Evolutionary conservation across 1,140 invertebrate species (phyloP).

Genomic region (Drosophila malerkotliana): DNA sequence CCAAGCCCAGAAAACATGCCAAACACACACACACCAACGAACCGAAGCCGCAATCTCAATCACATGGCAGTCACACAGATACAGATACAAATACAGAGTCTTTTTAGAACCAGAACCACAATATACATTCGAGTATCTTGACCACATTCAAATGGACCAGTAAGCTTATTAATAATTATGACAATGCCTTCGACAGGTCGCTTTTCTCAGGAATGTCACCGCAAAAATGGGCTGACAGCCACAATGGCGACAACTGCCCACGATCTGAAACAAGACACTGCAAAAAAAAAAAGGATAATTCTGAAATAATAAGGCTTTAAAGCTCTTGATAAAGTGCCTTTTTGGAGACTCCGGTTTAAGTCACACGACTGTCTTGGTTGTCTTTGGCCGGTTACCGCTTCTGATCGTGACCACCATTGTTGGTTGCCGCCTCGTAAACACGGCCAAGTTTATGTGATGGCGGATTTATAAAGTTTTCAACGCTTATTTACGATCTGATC

Average conservation of each 20-base stretch:
- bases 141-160: constrained; percentile 66
- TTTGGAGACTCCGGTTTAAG: no score
- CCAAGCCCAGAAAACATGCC: constrained; percentile 30
- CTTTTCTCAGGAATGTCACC: constrained; percentile 58
- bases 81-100: neutral
- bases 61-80: neutral
- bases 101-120: constrained; percentile 5
- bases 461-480: constrained; percentile 79
- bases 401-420: constrained; percentile 81
- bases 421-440: constrained; percentile 79
- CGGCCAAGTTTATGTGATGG: constrained; percentile 73
- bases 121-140: constrained; percentile 34
- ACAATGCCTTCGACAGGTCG: constrained; percentile 53
- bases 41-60: constrained; percentile 23
- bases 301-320: no score
- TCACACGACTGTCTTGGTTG: constrained; percentile 1
- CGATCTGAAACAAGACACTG: constrained; percentile 29
- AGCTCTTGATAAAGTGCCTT: no score
- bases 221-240: constrained; percentile 12
- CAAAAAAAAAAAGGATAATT: constrained; percentile 14
- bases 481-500: constrained; percentile 77
- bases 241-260: constrained; percentile 62
- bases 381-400: constrained; percentile 64
- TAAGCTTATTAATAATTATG: constrained; percentile 74
- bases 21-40: constrained; percentile 23